phyloP scores from a whole-genome alignment of 2,113 vertebrate species.

The Saccopteryx leptura region DNA sequence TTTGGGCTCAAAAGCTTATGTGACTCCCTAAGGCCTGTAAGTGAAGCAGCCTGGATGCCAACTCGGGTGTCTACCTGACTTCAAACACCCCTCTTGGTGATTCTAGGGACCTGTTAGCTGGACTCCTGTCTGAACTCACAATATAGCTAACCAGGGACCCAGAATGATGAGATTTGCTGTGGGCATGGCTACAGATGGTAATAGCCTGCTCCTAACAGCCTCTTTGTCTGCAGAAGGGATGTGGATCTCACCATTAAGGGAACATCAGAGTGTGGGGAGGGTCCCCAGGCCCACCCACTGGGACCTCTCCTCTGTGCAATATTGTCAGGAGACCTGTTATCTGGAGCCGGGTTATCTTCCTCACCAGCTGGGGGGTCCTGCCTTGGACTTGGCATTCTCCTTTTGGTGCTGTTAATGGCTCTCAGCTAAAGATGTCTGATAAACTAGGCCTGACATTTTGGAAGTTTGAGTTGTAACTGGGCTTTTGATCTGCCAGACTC shows the following conservation, averaged over 20 bases:
- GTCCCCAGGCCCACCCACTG: neutral
- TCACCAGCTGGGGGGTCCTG: neutral
- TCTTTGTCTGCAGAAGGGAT: neutral
- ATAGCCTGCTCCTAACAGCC: neutral
- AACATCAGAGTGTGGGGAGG: accelerated
- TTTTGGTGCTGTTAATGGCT: conserved; percentile 31
- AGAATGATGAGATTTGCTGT: neutral
- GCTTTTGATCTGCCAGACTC: conserved; percentile 33
- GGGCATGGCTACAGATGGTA: neutral
- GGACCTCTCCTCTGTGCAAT: neutral
- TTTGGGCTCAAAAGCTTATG: neutral
- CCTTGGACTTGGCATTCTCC: neutral
- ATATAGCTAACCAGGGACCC: neutral
- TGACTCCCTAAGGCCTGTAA: neutral
- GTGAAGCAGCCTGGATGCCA: neutral
- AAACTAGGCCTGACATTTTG: conserved; percentile 73
- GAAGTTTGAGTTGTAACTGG: too few relatives aligned
- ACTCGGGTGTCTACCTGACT: neutral
- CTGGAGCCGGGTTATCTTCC: accelerated
- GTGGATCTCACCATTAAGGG: neutral
- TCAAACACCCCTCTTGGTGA: neutral
- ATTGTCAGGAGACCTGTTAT: neutral
- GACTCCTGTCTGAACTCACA: neutral
- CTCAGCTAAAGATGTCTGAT: conserved; percentile 57
- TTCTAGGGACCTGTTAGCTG: neutral